Evolutionary conservation across 2,797 vertebrate species (phyloP).

Genomic region (Phyllotis vaccarum): DNA sequence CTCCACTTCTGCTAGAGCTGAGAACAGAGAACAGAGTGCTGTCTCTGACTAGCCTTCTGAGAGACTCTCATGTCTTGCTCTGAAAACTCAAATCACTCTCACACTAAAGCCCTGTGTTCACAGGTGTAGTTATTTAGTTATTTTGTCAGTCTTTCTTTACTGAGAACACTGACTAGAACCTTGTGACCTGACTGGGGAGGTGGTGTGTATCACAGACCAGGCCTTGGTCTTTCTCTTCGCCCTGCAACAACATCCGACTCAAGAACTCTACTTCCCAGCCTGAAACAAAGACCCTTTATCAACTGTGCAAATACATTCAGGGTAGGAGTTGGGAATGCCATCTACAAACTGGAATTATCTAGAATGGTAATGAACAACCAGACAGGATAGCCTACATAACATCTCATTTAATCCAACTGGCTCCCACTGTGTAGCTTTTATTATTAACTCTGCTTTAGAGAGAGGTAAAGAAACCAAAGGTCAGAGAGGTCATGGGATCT

Average conservation of each 20-base stretch:
- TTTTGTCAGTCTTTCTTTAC: neutral
- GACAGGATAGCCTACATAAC: neutral
- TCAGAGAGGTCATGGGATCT: neutral
- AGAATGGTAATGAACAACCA: neutral
- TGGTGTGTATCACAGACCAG: rapidly evolving
- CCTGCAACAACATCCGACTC: neutral
- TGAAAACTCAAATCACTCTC: neutral
- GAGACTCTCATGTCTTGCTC: neutral
- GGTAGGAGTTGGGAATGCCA: neutral
- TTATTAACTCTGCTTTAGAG: slow-evolving; percentile 27
- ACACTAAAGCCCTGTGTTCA: neutral
- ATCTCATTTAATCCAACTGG: neutral
- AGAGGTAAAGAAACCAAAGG: neutral
- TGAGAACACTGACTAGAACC: neutral
- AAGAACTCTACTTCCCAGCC: neutral
- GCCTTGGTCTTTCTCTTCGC: neutral
- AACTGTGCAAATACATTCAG: neutral
- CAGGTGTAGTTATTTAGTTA: neutral
- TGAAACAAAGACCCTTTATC: neutral
- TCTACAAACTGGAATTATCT: slow-evolving; percentile 11
- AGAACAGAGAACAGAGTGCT: neutral
- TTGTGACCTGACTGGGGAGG: neutral
- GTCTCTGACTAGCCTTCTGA: neutral
- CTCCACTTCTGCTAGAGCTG: neutral
- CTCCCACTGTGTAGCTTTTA: neutral